phyloP scores from a whole-genome alignment of 2,797 vertebrate genomes.

The Esox lucius region DNA sequence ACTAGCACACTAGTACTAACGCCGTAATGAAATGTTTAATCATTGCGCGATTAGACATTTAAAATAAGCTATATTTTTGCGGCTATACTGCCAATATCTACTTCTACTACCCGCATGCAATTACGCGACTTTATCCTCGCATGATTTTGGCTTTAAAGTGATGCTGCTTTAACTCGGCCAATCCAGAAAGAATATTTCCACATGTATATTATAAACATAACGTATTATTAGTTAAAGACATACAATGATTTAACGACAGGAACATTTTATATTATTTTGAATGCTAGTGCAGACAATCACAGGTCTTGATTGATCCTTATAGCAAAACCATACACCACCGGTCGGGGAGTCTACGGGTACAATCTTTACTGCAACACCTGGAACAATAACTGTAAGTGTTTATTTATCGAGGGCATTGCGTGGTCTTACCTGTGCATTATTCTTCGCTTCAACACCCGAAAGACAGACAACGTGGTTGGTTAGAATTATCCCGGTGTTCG shows the following conservation, averaged over 20 bases:
- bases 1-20: background rate
- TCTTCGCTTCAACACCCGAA: slow-evolving; percentile 71
- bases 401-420: slow-evolving; percentile 38
- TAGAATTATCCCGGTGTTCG: slow-evolving; percentile 60
- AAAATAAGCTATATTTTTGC: slow-evolving; percentile 50
- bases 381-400: background rate
- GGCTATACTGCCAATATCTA: slow-evolving; percentile 30
- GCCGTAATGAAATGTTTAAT: background rate
- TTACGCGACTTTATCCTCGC: slow-evolving; percentile 65
- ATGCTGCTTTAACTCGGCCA: background rate
- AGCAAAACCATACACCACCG: background rate
- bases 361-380: background rate
- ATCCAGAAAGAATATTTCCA: background rate
- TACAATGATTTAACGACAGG: background rate
- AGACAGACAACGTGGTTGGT: slow-evolving; percentile 35
- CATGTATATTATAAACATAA: background rate
- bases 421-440: slow-evolving; percentile 72
- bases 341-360: background rate
- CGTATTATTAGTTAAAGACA: background rate
- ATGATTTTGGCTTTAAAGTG: slow-evolving; percentile 41
- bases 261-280: background rate
- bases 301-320: slow-evolving; percentile 6
- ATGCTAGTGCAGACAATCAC: background rate
- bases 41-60: slow-evolving; percentile 11
- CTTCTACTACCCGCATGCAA: slow-evolving; percentile 66